Evolutionary conservation across 2,888 invertebrate genomes (phyloP).

Genomic region (Acronicta alni): DNA sequence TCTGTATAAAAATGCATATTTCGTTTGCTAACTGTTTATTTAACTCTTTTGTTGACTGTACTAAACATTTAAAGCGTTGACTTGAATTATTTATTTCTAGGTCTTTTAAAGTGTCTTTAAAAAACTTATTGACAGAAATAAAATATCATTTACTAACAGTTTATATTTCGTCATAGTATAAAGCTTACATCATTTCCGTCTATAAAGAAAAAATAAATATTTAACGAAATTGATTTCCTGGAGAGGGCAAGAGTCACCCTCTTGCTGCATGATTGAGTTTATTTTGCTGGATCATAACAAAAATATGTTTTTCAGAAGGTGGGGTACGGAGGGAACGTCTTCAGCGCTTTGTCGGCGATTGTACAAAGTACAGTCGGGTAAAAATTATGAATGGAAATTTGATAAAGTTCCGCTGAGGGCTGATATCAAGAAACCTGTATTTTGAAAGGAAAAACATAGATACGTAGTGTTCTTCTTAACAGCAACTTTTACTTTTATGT

Average conservation of each 20-base stretch:
- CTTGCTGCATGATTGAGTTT: slow-evolving; percentile 75
- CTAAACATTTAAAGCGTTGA: no score
- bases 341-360: slow-evolving; percentile 39
- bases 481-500: no score
- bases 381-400: slow-evolving; percentile 40
- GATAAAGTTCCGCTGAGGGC: slow-evolving; percentile 8
- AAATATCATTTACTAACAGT: background rate
- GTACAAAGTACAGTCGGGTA: slow-evolving; percentile 39
- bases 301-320: slow-evolving; percentile 62
- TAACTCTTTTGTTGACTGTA: no score
- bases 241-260: slow-evolving; percentile 56
- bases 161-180: slow-evolving; percentile 22
- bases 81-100: no score
- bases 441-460: background rate
- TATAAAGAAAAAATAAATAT: slow-evolving; percentile 58
- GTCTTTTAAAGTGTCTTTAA: no score
- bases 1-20: no score
- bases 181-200: slow-evolving; percentile 23
- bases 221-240: slow-evolving; percentile 65
- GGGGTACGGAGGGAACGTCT: slow-evolving; percentile 26
- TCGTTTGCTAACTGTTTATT: no score
- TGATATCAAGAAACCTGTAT: background rate
- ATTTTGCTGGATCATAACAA: slow-evolving; percentile 73
- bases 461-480: background rate
- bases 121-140: no score